Evolutionary conservation across 2,797 vertebrate species (phyloP), one percentile per base, ranked within the genome.

Genomic region (Dromococcyx pavoninus): DNA sequence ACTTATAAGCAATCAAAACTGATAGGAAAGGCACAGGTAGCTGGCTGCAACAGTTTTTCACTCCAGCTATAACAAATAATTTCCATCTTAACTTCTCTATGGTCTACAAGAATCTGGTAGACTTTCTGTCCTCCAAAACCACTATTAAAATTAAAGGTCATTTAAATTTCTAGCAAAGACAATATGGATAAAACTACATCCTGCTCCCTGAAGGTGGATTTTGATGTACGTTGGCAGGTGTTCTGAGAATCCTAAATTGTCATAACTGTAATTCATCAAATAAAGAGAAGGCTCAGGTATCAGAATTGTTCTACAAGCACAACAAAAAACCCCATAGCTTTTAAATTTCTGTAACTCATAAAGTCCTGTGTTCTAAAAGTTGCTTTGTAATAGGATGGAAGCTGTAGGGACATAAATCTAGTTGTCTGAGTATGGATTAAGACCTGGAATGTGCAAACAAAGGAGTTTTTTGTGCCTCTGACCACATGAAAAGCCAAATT

Each of bases 171-270:
- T 35, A 70, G 62, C 24, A 79, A 92, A 64, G 44, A 22, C 44
- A 58, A 6, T 70, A 41, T 24, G 11, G 48, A 44, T 76, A 66
- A 87, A 88, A 60, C 6, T 32, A 25, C 21, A 53, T 33, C 5
- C 6, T 87, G 32, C 44, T 73, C 61, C 25, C 43, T 74, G 57
- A 54, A 60, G 28, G 56, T 39, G 32, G 35, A 58, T 86, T 85
- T 92, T 91, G 91, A 94, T 82, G 35, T 65, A 86, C 22, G 13
- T 50, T 60, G 79, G 32, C 92, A 94, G 77, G 51, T 92, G 89
- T 89, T 89, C 53, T 66, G 25, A 70, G 35, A 94, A 87, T 44
- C 35, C 25, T 48, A 56, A 66, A 90, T 82, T 85, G 74, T 91
- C 78, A 53, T 64, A 84, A 64, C 58, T 53, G 22, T 79, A 94